Evolutionary conservation across 2,888 invertebrate species (phyloP).

Genomic region (Flexamia atlantica): DNA sequence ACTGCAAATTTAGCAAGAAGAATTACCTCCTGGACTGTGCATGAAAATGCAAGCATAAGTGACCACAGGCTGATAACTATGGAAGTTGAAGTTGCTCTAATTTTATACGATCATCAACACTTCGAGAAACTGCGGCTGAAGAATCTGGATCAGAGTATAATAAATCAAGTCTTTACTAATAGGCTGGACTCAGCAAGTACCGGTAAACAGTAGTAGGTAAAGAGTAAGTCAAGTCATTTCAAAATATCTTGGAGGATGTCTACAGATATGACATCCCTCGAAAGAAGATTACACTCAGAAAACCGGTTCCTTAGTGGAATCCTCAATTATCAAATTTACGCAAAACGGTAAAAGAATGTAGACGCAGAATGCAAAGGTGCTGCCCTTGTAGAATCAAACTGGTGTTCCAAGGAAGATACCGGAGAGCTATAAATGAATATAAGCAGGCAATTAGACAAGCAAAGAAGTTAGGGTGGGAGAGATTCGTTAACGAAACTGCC

Average conservation of each 20-base stretch:
- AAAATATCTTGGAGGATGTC: background rate
- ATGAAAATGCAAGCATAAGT: slow-evolving; percentile 6
- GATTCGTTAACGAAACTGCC: background rate
- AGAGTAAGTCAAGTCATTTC: background rate
- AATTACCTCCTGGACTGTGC: slow-evolving; percentile 12
- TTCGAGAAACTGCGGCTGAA: background rate
- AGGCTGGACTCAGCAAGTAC: too few species aligned
- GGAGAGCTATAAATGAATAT: background rate
- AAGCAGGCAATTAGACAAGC: background rate
- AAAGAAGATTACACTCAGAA: background rate
- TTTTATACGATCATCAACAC: background rate
- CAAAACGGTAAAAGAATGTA: background rate
- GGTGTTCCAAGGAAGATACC: background rate
- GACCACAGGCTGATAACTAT: slow-evolving; percentile 33
- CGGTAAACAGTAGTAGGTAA: background rate
- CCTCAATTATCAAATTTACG: background rate
- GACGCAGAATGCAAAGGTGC: background rate
- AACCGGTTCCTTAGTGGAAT: slow-evolving; percentile 14
- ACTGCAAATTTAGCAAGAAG: background rate
- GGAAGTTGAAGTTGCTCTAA: background rate
- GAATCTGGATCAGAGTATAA: background rate
- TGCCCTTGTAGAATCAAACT: background rate
- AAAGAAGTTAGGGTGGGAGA: background rate
- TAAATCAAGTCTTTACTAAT: background rate
- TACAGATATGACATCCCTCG: background rate